phyloP scores from a whole-genome alignment of 2,888 invertebrate species.

The Panorpa germanica region DNA sequence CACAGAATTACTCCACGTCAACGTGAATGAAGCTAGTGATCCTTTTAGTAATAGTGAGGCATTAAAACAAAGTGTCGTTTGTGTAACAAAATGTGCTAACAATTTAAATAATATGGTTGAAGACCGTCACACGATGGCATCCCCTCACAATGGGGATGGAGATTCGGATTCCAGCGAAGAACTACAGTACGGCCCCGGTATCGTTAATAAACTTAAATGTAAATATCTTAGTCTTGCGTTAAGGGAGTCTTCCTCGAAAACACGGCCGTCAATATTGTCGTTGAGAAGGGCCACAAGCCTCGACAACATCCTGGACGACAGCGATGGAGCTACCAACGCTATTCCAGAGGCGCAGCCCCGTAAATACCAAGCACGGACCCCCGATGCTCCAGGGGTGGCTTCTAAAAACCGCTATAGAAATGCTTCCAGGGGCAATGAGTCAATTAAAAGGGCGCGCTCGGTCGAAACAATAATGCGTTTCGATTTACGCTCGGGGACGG shows the following conservation, averaged over 20 bases:
- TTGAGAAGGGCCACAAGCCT: conserved; percentile 67
- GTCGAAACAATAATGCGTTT: conserved; percentile 65
- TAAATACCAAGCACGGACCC: background rate
- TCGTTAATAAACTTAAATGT: conserved; percentile 72
- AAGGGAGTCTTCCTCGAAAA: conserved; percentile 44
- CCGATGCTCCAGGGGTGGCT: background rate
- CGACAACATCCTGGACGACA: conserved; percentile 66
- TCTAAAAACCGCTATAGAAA: conserved; percentile 28
- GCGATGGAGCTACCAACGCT: conserved; percentile 22
- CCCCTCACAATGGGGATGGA: conserved; percentile 5
- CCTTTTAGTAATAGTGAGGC: conserved; percentile 4
- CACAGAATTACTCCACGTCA: no score
- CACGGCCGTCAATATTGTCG: conserved; percentile 43
- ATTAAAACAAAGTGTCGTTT: no score
- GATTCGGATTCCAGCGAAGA: conserved; percentile 52
- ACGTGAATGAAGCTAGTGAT: no score
- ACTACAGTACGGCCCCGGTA: conserved; percentile 78
- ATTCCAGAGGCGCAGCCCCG: conserved; percentile 2
- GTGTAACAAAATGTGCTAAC: conserved; percentile 15
- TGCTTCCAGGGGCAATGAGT: conserved; percentile 33
- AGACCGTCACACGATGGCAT: conserved; percentile 13
- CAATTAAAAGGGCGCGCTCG: conserved; percentile 68
- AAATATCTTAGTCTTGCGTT: conserved; percentile 72
- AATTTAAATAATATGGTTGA: conserved; percentile 10
- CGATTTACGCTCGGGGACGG: conserved; percentile 25